Evolutionary conservation across 2,888 invertebrate species (phyloP).

Genomic region (Dryocosmus kuriphilus): DNA sequence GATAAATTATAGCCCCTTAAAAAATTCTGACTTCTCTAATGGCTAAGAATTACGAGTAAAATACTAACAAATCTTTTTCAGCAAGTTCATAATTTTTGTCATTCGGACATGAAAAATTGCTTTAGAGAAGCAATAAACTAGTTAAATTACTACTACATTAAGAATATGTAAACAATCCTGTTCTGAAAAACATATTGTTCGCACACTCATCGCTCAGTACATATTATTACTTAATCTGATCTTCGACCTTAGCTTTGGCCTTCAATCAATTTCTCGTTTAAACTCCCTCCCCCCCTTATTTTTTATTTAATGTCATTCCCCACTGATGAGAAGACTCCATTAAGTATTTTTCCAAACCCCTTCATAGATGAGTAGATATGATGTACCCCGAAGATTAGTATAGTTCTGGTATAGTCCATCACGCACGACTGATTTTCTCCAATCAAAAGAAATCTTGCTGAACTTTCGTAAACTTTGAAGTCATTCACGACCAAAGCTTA

Average conservation of each 20-base stretch:
- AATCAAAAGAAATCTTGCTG: neutral
- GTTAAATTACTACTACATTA: no score
- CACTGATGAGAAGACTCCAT: neutral
- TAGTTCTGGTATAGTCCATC: neutral
- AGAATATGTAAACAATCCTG: no score
- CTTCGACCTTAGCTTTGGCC: neutral
- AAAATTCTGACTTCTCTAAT: no score
- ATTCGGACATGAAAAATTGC: no score
- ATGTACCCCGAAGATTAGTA: neutral
- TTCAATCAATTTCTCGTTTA: neutral
- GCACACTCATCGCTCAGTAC: neutral
- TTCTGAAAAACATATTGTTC: neutral
- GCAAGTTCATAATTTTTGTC: no score
- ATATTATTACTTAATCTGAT: neutral
- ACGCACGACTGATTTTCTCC: neutral
- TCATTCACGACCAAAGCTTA: no score
- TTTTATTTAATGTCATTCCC: neutral
- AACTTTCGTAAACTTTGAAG: neutral
- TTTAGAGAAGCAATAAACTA: no score
- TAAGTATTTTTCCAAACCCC: neutral
- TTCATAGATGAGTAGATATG: neutral
- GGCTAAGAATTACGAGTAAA: no score
- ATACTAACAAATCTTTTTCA: no score
- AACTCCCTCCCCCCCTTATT: neutral
- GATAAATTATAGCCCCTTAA: no score